Evolutionary conservation across 2,888 invertebrate genomes (phyloP).

Genomic region (Orgyia antiqua): DNA sequence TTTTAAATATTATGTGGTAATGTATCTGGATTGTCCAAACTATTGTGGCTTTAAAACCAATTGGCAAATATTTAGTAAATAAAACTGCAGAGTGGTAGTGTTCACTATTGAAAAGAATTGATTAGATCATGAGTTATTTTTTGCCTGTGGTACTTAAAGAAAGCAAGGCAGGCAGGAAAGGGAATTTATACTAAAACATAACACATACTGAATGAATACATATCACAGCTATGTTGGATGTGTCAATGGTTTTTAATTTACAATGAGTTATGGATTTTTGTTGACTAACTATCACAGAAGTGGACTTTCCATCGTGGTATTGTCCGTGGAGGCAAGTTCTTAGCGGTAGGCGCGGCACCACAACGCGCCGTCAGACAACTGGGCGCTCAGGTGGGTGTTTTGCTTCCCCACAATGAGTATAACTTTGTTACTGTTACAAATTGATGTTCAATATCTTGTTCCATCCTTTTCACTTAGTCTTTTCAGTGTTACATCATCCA

Average conservation of each 20-base stretch:
- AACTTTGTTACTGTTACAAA: conserved; percentile 33
- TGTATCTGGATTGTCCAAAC: conserved; percentile 73
- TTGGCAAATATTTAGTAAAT: conserved; percentile 33
- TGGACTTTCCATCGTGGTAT: conserved; percentile 89
- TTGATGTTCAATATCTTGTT: conserved; percentile 56
- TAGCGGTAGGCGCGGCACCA: conserved; percentile 71
- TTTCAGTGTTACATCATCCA: conserved; percentile 27
- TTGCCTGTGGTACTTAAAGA: neutral
- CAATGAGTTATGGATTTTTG: conserved; percentile 43
- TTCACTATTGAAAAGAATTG: conserved; percentile 7
- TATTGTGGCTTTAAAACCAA: conserved; percentile 20
- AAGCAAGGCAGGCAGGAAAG: too few relatives aligned
- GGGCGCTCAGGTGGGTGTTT: conserved; percentile 76
- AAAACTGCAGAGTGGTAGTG: conserved; percentile 65
- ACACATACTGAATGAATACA: conserved; percentile 6
- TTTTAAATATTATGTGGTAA: conserved; percentile 22
- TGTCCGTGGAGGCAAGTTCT: conserved; percentile 82
- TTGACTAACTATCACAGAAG: conserved; percentile 79
- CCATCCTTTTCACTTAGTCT: conserved; percentile 33
- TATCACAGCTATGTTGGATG: conserved; percentile 18
- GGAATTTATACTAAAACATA: too few relatives aligned
- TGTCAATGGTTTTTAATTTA: conserved; percentile 19
- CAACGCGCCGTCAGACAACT: conserved; percentile 62
- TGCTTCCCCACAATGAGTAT: conserved; percentile 39
- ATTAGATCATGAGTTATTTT: neutral